Base-by-base conservation (phyloP, 1,140 invertebrate species). In the Oreohelix idahoensis region DNA sequence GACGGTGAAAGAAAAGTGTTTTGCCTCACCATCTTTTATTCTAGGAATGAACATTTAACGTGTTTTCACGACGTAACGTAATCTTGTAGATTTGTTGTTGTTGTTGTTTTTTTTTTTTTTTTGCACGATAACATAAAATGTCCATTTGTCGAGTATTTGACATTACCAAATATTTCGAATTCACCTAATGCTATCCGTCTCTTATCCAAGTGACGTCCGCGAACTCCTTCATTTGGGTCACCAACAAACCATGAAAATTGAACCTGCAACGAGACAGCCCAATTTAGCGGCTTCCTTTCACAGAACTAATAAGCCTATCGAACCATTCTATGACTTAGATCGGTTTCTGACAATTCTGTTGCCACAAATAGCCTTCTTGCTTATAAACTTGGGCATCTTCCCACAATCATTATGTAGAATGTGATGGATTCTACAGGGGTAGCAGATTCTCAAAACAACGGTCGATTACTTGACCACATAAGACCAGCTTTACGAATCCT, bases 231-330 rank as follows among this genome's bases (percentile, higher is more conserved):
- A 66, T 66, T 66, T 35, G 29, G 63, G 2, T 66, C 63, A 66
- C 53, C 53, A 58, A 58, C 63, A 66, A 66, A 35, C 63, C 63
- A 32, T 66, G 63, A 32, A 29, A 66, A 66, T 66, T 29, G 29
- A 66, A 66, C 63, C 63, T 66, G 63, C 63, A 66, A 17, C 32
- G 63, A 66, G 63, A 66, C 63, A 66, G 29, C n/a, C 29, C 63
- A 66, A 32, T 66, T 66, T 66, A 32, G 4, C 63, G 29, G n/a
- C 8, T 66, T 66, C 63, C n/a, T 17, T 32, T 35, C 63, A 29
- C 63, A 66, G 17, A 66, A 66, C 63, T 32, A 66, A 29, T 29
- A 66, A 32, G 29, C 63, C 29, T 17, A 35, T 66, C 63, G 63
- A 66, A 66, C n/a, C 63, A 66, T 66, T 66, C 29, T 66, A 66